Base-by-base conservation (phyloP, 2,113 vertebrate genomes). In the Ornithorhynchus anatinus region DNA sequence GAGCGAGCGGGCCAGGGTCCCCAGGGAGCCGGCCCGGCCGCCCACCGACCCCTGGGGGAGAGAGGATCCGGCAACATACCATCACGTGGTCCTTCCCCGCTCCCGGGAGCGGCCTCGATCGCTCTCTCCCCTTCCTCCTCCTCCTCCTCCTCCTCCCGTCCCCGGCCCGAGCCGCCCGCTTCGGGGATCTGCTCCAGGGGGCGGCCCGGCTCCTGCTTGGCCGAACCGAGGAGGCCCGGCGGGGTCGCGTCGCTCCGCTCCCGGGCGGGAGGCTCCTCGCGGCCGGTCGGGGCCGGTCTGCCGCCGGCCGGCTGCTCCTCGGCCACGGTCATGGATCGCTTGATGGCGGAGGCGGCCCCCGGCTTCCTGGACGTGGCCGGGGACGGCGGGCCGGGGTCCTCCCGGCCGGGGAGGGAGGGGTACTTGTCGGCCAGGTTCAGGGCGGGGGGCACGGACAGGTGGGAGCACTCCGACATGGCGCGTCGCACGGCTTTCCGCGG, bases 381-480 rank as follows among this genome's bases (percentile, higher is more conserved):
- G 10, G 92, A 92, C 3, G 72, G 75, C 25, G 87, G 66, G 54
- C 88, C 79, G 38, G 80, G 42, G 48, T 94, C 94, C 52, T 68
- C 87, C 80, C 27, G 72, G 54, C 53, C 78, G 73, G 64, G 84
- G 22, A 75, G 92, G 23, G 93, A 92, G 5, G 97, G 97, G 73
- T 98, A 98, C 75, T 95, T 96, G 77, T 97, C 96, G 0, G 94
- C 91, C 60, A 97, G 93, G 87, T 96, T 89, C 20, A 95, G 89
- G 80, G 95, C 89, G 2, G 90, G 91, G n/a, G 97, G 97, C 10
- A 98, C 97, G 0, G 95, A 95, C 67, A 98, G 91, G 84, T 96
- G 97, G 25, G 96, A 96, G 80, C 96, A 97, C 71, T 98, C 97
- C 0, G 97, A 99, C 94, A 99, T 95, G 2, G 97, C 96, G 27